These are phyloP conservation scores for Creontiades dilutus DNA, from an alignment of 2,888 invertebrate genomes.

Conservation along the genomic window DNA sequence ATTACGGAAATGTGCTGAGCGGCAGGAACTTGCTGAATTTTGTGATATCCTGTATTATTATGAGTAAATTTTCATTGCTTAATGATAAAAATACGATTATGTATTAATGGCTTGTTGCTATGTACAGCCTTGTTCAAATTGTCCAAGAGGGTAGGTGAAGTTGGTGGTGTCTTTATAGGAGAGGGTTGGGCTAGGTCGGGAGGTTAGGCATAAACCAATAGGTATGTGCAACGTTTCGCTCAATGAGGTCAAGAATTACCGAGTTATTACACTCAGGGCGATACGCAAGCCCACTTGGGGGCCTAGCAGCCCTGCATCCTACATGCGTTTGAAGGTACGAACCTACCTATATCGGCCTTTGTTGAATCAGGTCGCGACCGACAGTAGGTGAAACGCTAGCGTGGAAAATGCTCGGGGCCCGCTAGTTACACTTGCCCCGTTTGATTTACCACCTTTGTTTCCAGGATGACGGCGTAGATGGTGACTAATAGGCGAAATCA, in stretches of 20 bases:
- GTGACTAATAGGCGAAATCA: slow-evolving; percentile 40
- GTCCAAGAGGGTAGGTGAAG: no score
- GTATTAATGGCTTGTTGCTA: no score
- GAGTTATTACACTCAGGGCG: neutral
- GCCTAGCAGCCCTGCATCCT: neutral
- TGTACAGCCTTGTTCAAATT: no score
- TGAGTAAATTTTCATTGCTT: no score
- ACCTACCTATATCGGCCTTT: slow-evolving; percentile 12
- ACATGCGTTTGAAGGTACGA: neutral
- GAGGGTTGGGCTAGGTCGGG: neutral
- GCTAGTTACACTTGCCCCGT: slow-evolving; percentile 39
- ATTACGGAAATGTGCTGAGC: no score
- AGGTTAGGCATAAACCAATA: neutral
- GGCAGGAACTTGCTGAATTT: no score
- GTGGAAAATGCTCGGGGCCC: slow-evolving; percentile 41
- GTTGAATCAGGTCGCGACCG: slow-evolving; percentile 39
- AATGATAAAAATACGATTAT: no score
- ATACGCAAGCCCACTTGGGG: neutral
- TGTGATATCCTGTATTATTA: no score
- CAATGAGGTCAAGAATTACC: slow-evolving; percentile 32
- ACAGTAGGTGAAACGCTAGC: slow-evolving; percentile 35
- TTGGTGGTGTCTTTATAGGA: neutral
- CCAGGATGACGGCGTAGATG: slow-evolving; percentile 3
- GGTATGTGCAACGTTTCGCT: slow-evolving; percentile 8
- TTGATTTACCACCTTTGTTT: slow-evolving; percentile 57